phyloP scores from a whole-genome alignment of 2,888 invertebrate genomes.

The Erpobdella octoculata region DNA sequence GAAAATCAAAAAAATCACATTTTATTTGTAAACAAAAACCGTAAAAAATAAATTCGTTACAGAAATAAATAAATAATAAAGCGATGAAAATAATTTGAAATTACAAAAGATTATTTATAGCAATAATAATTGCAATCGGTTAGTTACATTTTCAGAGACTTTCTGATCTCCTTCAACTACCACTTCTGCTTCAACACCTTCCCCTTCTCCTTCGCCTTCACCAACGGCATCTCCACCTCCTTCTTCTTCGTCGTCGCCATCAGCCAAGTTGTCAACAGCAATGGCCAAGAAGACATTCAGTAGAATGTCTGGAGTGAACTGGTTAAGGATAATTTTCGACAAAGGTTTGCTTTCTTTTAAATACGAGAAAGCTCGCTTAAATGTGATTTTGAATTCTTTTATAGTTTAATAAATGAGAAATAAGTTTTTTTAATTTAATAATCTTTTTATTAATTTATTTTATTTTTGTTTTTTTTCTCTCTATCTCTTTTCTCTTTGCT shows the following conservation, averaged over 20 bases:
- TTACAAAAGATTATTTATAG: not conserved
- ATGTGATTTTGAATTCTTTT: not conserved
- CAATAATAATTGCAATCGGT: too few relatives aligned
- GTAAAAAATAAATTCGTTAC: not conserved
- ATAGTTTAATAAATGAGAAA: not conserved
- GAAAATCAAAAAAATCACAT: not conserved
- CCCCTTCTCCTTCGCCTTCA: constrained; percentile 35
- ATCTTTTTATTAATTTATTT: not conserved
- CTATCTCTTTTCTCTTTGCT: too few relatives aligned
- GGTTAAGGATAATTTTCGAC: not conserved
- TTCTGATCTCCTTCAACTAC: not conserved
- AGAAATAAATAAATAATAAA: not conserved
- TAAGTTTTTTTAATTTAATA: not conserved
- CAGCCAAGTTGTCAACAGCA: constrained; percentile 80
- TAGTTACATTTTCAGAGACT: not conserved
- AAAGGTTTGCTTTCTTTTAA: not conserved
- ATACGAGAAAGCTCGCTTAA: too few relatives aligned
- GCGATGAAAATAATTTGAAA: not conserved
- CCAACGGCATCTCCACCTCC: constrained; percentile 47
- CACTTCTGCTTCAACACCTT: constrained; percentile 10
- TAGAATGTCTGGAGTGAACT: constrained; percentile 69
- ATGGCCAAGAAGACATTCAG: constrained; percentile 71
- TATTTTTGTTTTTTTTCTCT: too few relatives aligned
- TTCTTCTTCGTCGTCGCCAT: constrained; percentile 75
- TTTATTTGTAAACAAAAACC: not conserved